Evolutionary conservation across 2,888 invertebrate species (phyloP), one percentile per base, ranked within the genome.

Genomic region (Bruchidius siliquastri): DNA sequence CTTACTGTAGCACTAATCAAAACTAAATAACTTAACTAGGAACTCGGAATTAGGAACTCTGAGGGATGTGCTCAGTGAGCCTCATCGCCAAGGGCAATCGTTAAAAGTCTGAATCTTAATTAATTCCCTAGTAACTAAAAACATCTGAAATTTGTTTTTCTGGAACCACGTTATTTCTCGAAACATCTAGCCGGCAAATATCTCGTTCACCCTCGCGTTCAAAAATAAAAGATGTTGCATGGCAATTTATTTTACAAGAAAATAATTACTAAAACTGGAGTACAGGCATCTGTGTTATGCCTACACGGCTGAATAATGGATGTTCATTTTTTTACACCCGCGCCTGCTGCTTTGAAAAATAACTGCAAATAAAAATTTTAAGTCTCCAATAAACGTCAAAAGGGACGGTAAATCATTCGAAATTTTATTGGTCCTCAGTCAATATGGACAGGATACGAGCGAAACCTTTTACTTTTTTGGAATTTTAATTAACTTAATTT

Each of bases 331-430:
- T 77, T 78, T 76, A 74, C 74, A 71, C 76, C 74, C 74, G 74
- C 75, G 77, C 75, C 76, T 74, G 75, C 73, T 74, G 75, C 74
- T 77, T 77, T 72, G 75, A 75, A 76, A 75, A 76, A 78, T 77
- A 79, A 75, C 77, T 77, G 80, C 80, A 79, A 80, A 80, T 80
- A 80, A 80, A 80, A 80, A 74, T 77, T 79, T 79, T 77, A 78
- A 79, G 75, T 76, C 77, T 72, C 80, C 80, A 78, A 79, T 81
- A 81, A 81, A 81, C 75, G 81, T 81, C 81, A 75, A 76, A 78
- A 78, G 69, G 49, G 77, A 74, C 77, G 74, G 79, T 81, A 81
- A 81, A 81, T 81, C 81, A 81, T 78, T 73, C 70, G 68, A 74
- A 49, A 77, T 77, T 79, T 79, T 79, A 79, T 79, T 77, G 74